Base-by-base conservation (phyloP, 1,140 invertebrate species). In the Drosophila cardini region DNA sequence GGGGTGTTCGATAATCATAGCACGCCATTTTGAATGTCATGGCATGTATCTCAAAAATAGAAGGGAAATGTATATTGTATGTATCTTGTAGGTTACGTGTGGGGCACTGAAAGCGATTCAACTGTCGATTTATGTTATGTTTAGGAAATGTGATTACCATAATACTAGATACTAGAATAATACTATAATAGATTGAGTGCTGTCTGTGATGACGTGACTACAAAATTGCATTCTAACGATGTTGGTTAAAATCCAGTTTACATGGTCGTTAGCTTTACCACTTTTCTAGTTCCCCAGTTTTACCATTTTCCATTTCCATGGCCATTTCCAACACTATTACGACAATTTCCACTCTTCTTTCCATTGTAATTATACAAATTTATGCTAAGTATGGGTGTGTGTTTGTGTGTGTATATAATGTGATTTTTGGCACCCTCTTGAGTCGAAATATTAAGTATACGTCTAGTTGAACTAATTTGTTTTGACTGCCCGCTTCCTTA, bases 401-500 rank as follows among this genome's bases (percentile, higher is more conserved):
- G 16, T 52, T 58, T 78, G 42, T 72, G 55, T 80, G 50, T 50
- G 67, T 67, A 56, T 67, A 71, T 83, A 53, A 36, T 34, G 16
- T 60, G 64, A 69, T 67, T 84, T 82, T 75, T 70, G 65, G 72
- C 60, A 70, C 56, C 64, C 60, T 61, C 50, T 68, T 69, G 64
- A 80, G 52, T 55, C 71, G 40, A 53, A 53, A 62, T 61, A 89
- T 84, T 84, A 89, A 89, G 84, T 90, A 80, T 84, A 89, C 84
- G 84, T 89, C 80, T 89, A 89, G 84, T 89, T 89, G 84, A 89
- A 89, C 84, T 89, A 89, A 89, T 89, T 89, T 84, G 84, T 68
- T 89, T 62, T 62, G 72, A 67, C 70, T 76, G 52, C 30, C 32
- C 46, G 60, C 13, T 18, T 26, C 30, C 48, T 6, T 16, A 13